Evolutionary conservation across 64 coral and sea anemone genomes (phyloP), one percentile per base, ranked within the genome.

Genomic region (Pocillopora verrucosa): DNA sequence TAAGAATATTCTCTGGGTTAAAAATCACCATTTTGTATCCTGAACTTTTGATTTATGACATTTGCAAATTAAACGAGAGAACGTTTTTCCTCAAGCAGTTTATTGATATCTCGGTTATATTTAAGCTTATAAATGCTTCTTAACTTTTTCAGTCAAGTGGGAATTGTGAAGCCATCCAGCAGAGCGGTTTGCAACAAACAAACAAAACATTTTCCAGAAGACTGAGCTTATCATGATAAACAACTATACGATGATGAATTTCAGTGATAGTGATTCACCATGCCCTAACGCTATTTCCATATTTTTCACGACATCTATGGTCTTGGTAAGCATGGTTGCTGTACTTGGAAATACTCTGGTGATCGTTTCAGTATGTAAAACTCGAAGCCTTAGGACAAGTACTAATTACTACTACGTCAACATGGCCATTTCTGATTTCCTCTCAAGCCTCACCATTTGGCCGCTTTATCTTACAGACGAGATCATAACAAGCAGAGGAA

Each of bases 351-450:
- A 83, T 19, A 15, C 41, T 13, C 11, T 83, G 0, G 61, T 83
- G 9, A 4, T 83, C 1, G 10, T 24, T 3, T 2, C 61, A 11
- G 62, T 68, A 4, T 83, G 41, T 60, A 83, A 51, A 19, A 67
- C 36, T 13, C 80, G 35, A 67, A 45, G 3, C 9, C 80, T 83
- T 9, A 83, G 61, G 67, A 83, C 80, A 65, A 68, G 80, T 2
- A 83, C 61, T 9, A 83, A 83, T 36, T 83, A 67, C 61, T 83
- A 83, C 36, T 83, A 68, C 15, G 80, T 83, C 36, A 83, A 83
- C 36, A 68, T 83, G 80, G 61, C 80, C 61, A 62, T 67, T 15
- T 83, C 80, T n/a, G 80, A 83, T 83, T 67, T 68, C 67, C 60
- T 83, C 3, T 36, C 36, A 4, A 12, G 80, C 19, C 9, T 83